These are phyloP conservation scores for Antheraea yamamai DNA, from an alignment of 2,888 invertebrate genomes.

Conservation along the genomic window DNA sequence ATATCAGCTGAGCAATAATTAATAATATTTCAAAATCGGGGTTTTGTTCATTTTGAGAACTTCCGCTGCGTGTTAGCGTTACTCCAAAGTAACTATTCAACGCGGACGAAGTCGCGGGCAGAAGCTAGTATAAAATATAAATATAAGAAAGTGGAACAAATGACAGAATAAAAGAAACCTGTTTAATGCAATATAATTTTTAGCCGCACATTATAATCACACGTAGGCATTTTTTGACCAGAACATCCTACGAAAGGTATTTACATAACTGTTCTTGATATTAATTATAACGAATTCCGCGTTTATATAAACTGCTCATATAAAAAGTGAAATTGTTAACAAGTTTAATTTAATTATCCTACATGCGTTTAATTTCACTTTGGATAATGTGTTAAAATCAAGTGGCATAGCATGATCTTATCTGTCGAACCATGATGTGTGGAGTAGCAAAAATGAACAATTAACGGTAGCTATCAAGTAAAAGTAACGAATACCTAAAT, in stretches of 20 bases:
- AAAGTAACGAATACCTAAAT: not conserved
- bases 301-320: not conserved
- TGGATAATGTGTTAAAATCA: not conserved
- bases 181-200: not conserved
- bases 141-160: no score
- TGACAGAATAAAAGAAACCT: not conserved
- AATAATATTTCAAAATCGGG: no score
- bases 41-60: no score
- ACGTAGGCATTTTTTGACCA: not conserved
- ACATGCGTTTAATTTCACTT: not conserved
- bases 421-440: not conserved
- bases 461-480: not conserved
- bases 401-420: not conserved
- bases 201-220: not conserved
- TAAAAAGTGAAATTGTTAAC: not conserved
- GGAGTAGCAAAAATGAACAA: not conserved
- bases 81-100: no score
- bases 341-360: not conserved
- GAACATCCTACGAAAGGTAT: not conserved
- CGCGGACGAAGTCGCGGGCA: no score
- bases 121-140: no score
- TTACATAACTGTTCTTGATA: not conserved
- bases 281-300: not conserved
- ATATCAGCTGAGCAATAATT: no score
- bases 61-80: no score